Evolutionary conservation across 2,888 invertebrate genomes (phyloP), one percentile per base, ranked within the genome.

Genomic region (Charanyca ferruginea): DNA sequence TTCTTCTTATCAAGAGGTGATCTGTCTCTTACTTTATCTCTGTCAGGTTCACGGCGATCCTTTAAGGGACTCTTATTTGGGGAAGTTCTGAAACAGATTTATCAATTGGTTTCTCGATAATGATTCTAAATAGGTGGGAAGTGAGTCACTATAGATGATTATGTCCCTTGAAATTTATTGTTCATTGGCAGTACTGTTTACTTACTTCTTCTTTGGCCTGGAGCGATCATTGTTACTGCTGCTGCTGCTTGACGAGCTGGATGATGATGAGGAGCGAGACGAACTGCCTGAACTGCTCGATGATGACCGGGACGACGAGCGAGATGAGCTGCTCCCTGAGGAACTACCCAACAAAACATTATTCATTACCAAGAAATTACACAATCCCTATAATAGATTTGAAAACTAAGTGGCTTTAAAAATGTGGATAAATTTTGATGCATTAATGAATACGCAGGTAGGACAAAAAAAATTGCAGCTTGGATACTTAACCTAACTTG

Each of bases 291-390:
- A 98, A 80, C 97, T 98, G 86, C 97, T 98, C 0, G 97, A 98
- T 0, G 97, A 97, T 9, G 97, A 98, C 58, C 97, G 97, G 0
- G 98, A 98, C 16, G 97, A 96, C 1, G 97, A 97, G 68, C 97
- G 97, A 0, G 98, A 98, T 16, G 98, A 98, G 85, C 98, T 98
- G 88, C 98, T 98, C 66, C 97, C 98, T 9, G 98, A 98, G 22
- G 98, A 98, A 91, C 98, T 96, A 83, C 13, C 81, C n/a, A 78
- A 68, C 11, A 35, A 61, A 11, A 3, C 7, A 48, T 23, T 23
- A 48, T 23, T 47, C 5, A 44, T 18, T n/a, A 20, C 20, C 11
- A 20, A 2, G 23, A 11, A 8, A 35, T 4, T 23, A 32, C 22
- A 18, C n/a, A 32, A 38, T 18, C 1, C 18, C n/a, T 16, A 18